These are phyloP conservation scores for Zaprionus capensis DNA, from an alignment of 1,140 invertebrate species.

Conservation along the genomic window DNA sequence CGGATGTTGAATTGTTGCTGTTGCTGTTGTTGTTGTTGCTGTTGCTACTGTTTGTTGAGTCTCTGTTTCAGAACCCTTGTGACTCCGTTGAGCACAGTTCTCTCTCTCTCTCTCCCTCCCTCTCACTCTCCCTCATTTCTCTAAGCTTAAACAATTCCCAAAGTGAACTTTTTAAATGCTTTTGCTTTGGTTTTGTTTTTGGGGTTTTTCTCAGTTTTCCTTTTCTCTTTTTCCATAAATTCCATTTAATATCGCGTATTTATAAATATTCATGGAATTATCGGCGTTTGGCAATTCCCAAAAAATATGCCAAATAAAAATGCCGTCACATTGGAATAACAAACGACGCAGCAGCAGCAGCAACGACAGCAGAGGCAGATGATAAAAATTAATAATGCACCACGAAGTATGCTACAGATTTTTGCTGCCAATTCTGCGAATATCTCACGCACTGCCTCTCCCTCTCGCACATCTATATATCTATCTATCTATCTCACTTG, in stretches of 20 bases:
- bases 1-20: constrained; percentile 60
- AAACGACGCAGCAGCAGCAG: neutral
- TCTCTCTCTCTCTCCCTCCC: neutral
- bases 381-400: constrained; percentile 64
- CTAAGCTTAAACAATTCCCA: constrained; percentile 32
- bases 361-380: neutral
- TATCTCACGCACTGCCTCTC: neutral
- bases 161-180: constrained; percentile 29
- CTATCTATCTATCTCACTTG: neutral
- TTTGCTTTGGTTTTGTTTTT: constrained; percentile 26
- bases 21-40: neutral
- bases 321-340: constrained; percentile 21
- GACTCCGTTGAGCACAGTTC: neutral
- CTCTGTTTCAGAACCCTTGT: constrained; percentile 15
- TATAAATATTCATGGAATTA: constrained; percentile 38
- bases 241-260: constrained; percentile 21
- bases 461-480: neutral
- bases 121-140: neutral
- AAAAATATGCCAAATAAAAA: constrained; percentile 19
- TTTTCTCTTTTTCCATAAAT: constrained; percentile 1
- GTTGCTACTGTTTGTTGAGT: constrained; percentile 19
- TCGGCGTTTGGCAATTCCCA: constrained; percentile 10
- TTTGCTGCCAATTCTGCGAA: constrained; percentile 23
- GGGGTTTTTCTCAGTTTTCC: neutral
- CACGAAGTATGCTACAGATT: constrained; percentile 67